Conservation (phyloP, 1,140 invertebrate genomes). For the Platorchestia sp. region DNA sequence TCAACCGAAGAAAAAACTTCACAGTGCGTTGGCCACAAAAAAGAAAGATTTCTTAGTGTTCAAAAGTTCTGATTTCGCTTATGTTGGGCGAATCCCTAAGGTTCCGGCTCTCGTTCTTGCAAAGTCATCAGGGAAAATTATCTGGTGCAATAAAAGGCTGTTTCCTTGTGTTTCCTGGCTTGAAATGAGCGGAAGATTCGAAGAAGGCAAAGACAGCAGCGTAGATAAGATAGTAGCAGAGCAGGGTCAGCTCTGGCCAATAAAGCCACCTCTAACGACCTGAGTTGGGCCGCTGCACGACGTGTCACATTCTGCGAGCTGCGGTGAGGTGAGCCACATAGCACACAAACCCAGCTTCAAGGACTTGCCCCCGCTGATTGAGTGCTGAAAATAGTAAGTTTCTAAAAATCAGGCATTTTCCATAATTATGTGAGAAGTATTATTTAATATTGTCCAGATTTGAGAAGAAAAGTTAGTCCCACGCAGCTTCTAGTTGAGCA, state of each 20-base stretch:
- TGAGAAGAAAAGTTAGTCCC: not conserved
- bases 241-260: not conserved
- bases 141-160: conserved; percentile 34
- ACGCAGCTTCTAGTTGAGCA: too few relatives aligned
- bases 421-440: not conserved
- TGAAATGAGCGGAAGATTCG: conserved; percentile 29
- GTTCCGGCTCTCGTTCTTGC: not conserved
- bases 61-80: not conserved
- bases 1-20: not conserved
- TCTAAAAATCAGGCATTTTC: not conserved
- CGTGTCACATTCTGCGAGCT: not conserved
- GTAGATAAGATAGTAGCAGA: conserved; percentile 18
- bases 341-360: not conserved
- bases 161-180: conserved; percentile 31
- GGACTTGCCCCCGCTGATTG: not conserved
- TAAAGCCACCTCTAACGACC: conserved; percentile 34
- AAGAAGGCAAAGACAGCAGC: not conserved
- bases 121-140: conserved; percentile 47
- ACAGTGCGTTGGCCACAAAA: not conserved
- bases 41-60: not conserved
- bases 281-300: not conserved
- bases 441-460: not conserved
- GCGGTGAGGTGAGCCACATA: too few relatives aligned
- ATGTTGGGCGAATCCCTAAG: not conserved
- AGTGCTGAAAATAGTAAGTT: not conserved